Conservation (phyloP, 2,888 invertebrate species). For the Thysanoteuthis rhombus region DNA sequence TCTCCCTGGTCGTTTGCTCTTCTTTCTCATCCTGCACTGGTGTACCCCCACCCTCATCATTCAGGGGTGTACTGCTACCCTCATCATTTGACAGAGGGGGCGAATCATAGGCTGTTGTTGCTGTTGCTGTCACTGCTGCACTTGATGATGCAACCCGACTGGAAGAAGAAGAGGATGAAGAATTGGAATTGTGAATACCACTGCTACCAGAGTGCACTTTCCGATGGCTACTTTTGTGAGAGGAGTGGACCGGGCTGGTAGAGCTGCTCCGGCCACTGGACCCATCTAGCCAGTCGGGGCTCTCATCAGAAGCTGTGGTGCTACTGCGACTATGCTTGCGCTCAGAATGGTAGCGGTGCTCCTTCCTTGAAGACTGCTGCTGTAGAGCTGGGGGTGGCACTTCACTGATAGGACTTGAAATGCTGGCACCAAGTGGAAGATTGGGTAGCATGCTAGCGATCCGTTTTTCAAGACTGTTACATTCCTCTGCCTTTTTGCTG, state of each 20-base stretch:
- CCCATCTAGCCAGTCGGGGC: neutral
- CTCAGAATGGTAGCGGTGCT: constrained; percentile 23
- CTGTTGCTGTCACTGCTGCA: neutral
- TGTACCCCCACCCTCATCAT: constrained; percentile 31
- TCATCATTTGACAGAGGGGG: constrained; percentile 29
- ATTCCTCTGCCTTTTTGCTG: neutral
- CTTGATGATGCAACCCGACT: neutral
- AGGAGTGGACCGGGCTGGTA: neutral
- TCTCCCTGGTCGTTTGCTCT: constrained; percentile 15
- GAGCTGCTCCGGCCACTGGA: neutral
- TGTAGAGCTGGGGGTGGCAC: neutral
- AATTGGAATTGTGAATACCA: neutral
- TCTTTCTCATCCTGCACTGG: constrained; percentile 33
- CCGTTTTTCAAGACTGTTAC: constrained; percentile 28
- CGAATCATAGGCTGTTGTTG: constrained; percentile 18
- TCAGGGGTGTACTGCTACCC: constrained; percentile 30
- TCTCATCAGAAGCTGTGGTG: neutral
- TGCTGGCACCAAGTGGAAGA: constrained; percentile 13
- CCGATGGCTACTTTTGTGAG: neutral
- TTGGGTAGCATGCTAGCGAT: constrained; percentile 29
- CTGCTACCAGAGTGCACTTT: neutral
- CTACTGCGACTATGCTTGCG: constrained; percentile 18
- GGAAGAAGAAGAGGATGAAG: neutral
- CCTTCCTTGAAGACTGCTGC: neutral
- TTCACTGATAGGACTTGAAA: neutral